Evolutionary conservation across 1,140 invertebrate genomes (phyloP), one percentile per base, ranked within the genome.

Genomic region (Neotoxoptera formosana): DNA sequence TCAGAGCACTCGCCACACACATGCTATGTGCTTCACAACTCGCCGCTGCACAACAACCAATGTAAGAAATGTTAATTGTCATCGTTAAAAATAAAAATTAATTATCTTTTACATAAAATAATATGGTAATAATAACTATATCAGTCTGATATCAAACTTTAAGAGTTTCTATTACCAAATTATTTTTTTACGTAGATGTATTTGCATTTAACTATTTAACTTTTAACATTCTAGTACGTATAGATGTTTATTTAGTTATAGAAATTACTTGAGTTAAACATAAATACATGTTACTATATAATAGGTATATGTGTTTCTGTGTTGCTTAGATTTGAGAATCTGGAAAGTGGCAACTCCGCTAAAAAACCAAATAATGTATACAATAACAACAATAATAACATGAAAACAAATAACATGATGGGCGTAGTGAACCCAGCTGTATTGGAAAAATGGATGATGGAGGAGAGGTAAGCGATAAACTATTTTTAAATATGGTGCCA

Each of bases 401-500:
- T 60, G 2, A 67, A 60, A 60, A 90, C 89, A 45, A 67, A 56
- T 41, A 90, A 67, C 14, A 90, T 90, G 25, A 90, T 90, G 89
- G 36, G 89, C 17, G 89, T 60, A 60, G 88, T 90, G 14, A 90
- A 90, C 34, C 89, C 89, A 20, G 89, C 89, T 0, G 89, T 45
- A 8, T 23, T 90, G 56, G 89, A 90, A 3, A 90, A 90, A 60
- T 90, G 89, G 89, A 90, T 90, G 89, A 90, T 90, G 89, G 89
- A 90, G 1, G 56, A 90, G 11, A 67, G 53, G 89, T 90, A 90
- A 25, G 34, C 7, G 34, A 53, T 51, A 34, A 21, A 89, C 25
- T 89, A 34, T 34, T 17, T 17, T 87, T 48, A 21, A 87, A 2
- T 48, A 48, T n/a, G 4, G 8, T 86, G 0, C 2, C 2, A 23